These are phyloP conservation scores for Macrostomum cliftonense DNA, from an alignment of 2,888 invertebrate genomes.

Conservation along the genomic window DNA sequence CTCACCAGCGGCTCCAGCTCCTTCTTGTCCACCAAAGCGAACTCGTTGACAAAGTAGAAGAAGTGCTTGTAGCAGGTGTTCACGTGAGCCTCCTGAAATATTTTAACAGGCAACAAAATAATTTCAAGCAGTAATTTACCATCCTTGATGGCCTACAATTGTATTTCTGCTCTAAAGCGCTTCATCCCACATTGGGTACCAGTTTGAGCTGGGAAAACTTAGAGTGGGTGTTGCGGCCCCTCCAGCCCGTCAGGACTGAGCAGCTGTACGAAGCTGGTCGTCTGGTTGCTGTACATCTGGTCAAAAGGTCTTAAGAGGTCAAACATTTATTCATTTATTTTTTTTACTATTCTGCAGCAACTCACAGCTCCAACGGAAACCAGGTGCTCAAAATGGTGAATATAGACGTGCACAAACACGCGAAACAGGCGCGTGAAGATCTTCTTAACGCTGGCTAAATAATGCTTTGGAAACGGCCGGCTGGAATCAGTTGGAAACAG, in stretches of 20 bases:
- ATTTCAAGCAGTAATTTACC: too few species aligned
- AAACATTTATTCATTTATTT: too few species aligned
- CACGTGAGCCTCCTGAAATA: conserved; percentile 62
- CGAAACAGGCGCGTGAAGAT: conserved; percentile 67
- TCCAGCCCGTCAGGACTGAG: too few species aligned
- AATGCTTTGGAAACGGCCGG: conserved; percentile 67
- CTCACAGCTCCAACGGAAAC: conserved; percentile 67
- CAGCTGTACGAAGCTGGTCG: too few species aligned
- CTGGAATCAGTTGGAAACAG: conserved; percentile 64
- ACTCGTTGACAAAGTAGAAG: conserved; percentile 71
- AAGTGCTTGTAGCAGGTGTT: conserved; percentile 86
- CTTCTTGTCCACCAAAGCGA: conserved; percentile 58
- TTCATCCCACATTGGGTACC: too few species aligned
- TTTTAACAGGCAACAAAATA: conserved; percentile 7
- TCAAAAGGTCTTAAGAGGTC: too few species aligned
- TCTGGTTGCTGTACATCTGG: too few species aligned
- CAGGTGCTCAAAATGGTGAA: conserved; percentile 75
- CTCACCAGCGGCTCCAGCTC: conserved; percentile 59
- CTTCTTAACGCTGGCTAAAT: conserved; percentile 58
- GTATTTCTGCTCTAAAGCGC: too few species aligned
- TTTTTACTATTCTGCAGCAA: too few species aligned
- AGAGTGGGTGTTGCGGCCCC: too few species aligned
- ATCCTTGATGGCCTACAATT: too few species aligned
- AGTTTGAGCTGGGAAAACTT: too few species aligned
- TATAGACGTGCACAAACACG: conserved; percentile 79